Percentiles rank a stretch among this genome's conserved stretches.
These are phyloP conservation scores for Phyllostomus hastatus DNA, from an alignment of 2,113 vertebrate species.

Conservation along the genomic window DNA sequence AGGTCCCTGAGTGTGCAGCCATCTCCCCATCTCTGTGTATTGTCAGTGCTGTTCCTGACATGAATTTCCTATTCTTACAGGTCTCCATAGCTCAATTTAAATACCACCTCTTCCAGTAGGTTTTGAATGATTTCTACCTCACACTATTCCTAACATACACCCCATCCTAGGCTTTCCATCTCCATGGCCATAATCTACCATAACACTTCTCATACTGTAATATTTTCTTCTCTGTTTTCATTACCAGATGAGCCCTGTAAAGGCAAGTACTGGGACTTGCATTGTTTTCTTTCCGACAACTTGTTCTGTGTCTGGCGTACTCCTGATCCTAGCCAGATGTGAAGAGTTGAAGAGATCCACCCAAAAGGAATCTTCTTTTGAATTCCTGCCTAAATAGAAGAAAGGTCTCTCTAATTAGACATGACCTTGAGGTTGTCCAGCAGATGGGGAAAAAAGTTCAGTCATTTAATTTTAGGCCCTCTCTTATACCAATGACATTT, in stretches of 20 bases:
- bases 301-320: background rate
- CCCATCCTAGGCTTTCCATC: background rate
- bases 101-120: background rate
- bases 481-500: background rate
- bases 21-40: background rate
- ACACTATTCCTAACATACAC: background rate
- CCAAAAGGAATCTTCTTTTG: constrained; percentile 41
- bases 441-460: background rate
- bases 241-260: background rate
- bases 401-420: constrained; percentile 39
- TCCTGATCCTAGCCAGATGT: background rate
- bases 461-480: background rate
- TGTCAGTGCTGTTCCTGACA: background rate
- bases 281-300: background rate
- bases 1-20: background rate
- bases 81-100: background rate
- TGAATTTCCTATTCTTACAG: background rate
- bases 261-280: background rate
- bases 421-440: constrained; percentile 25
- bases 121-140: background rate
- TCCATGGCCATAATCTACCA: background rate
- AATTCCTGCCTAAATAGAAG: constrained; percentile 14
- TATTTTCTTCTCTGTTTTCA: background rate
- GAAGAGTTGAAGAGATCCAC: background rate
- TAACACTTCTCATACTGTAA: background rate